phyloP scores from a whole-genome alignment of 2,888 invertebrate genomes.

The Lithophane leautieri region DNA sequence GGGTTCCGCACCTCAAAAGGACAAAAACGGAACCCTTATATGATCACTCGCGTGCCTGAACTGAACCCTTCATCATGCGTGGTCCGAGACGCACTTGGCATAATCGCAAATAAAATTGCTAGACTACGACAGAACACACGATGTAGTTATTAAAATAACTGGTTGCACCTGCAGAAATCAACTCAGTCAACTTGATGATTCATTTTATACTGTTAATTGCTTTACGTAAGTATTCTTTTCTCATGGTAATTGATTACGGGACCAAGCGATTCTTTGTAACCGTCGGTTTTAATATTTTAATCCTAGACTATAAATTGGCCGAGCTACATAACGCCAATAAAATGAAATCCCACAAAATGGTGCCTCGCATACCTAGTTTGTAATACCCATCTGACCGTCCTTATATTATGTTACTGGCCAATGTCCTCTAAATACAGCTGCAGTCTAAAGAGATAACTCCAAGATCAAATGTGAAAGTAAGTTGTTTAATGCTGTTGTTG shows the following conservation, averaged over 20 bases:
- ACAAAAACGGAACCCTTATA: too few species aligned
- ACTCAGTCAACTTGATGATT: conserved; percentile 48
- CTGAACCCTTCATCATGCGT: too few species aligned
- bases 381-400: background rate
- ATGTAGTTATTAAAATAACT: conserved; percentile 23
- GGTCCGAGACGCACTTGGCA: too few species aligned
- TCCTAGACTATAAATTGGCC: conserved; percentile 12
- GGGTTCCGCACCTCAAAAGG: too few species aligned
- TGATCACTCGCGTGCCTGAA: too few species aligned
- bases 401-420: background rate
- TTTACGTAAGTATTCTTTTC: conserved; percentile 27
- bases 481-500: conserved; percentile 9
- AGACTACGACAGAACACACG: conserved; percentile 10
- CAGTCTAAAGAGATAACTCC: background rate
- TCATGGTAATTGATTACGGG: conserved; percentile 29
- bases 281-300: background rate
- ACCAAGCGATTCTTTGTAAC: conserved; percentile 30
- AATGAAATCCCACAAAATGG: conserved; percentile 9
- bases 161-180: conserved; percentile 42
- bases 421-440: conserved; percentile 12
- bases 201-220: conserved; percentile 44
- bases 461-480: conserved; percentile 43
- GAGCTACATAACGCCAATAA: background rate
- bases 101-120: background rate
- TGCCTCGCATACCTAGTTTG: background rate